Evolutionary conservation across 2,113 vertebrate genomes (phyloP).

Genomic region (Sturnus vulgaris): DNA sequence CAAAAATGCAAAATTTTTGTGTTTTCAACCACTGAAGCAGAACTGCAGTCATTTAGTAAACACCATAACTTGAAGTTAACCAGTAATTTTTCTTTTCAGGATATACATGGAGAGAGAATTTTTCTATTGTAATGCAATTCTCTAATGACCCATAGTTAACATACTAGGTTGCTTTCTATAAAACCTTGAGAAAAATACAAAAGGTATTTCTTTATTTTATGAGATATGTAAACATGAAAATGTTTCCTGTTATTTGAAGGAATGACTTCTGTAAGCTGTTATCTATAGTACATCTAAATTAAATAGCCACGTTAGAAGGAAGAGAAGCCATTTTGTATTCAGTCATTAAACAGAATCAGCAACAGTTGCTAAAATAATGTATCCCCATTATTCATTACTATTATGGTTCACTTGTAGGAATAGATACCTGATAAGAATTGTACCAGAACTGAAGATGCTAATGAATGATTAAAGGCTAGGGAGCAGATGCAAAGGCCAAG

Average conservation of each 20-base stretch:
- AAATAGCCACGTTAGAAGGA: not conserved
- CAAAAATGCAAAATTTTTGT: not conserved
- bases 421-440: not conserved
- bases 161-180: not conserved
- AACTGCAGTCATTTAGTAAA: not conserved
- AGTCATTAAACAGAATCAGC: not conserved
- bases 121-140: not conserved
- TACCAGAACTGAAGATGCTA: not conserved
- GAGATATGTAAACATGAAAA: not conserved
- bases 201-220: not conserved
- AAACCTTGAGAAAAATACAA: not conserved
- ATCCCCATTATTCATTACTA: not conserved
- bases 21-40: not conserved
- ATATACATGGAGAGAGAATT: not conserved
- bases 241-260: not conserved
- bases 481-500: not conserved
- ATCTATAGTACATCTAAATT: not conserved
- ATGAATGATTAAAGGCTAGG: constrained; percentile 10
- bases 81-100: not conserved
- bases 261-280: not conserved
- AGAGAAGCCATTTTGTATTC: not conserved
- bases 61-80: not conserved
- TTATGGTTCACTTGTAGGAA: not conserved
- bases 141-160: not conserved
- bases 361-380: constrained; percentile 10